Conservation (phyloP, 2,797 vertebrate species). For the Chelonia mydas region DNA sequence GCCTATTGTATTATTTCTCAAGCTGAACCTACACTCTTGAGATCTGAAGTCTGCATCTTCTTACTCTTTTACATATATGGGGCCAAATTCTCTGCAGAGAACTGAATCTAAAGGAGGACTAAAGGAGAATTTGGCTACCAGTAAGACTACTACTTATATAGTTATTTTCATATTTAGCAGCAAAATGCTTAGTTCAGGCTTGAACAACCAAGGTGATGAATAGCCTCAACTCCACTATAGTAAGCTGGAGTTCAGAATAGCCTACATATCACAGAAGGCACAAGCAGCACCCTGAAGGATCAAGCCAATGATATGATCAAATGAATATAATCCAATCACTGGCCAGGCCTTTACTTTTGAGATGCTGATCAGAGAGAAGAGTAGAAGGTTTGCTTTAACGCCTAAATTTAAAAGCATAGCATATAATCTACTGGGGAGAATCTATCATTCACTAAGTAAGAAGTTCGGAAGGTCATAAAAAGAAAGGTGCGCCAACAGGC, state of each 20-base stretch:
- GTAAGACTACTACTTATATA: neutral
- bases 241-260: constrained; percentile 5
- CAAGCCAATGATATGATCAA: neutral
- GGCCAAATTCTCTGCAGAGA: neutral
- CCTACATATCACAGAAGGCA: neutral
- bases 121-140: neutral
- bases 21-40: neutral
- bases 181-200: neutral
- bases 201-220: neutral
- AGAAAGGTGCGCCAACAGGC: neutral
- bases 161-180: neutral
- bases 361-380: neutral
- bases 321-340: neutral
- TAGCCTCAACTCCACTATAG: neutral
- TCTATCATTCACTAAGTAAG: neutral
- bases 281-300: neutral
- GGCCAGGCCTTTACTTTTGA: neutral
- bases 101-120: neutral
- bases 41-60: neutral
- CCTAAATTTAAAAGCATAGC: neutral
- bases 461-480: neutral
- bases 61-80: neutral
- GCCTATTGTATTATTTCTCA: neutral
- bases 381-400: neutral
- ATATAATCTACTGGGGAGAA: neutral